Conservation (phyloP, 2,888 invertebrate species). For the Galerucella calmariensis region DNA sequence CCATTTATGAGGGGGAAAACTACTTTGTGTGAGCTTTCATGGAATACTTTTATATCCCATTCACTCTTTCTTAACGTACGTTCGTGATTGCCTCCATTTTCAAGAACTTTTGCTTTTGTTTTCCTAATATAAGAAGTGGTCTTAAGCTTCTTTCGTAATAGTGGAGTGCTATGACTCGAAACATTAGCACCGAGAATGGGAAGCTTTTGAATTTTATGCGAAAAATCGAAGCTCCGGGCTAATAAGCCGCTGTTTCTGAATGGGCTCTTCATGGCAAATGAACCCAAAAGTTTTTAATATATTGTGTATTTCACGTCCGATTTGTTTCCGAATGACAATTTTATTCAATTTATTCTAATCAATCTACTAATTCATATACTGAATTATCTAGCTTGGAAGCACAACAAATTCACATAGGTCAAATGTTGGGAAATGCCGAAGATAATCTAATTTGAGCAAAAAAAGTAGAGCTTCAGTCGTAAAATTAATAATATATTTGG, state of each 20-base stretch:
- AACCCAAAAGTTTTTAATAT: constrained; percentile 5
- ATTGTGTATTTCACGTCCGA: too few relatives aligned
- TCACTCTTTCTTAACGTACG: not conserved
- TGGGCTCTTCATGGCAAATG: constrained; percentile 29
- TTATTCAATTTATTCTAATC: too few relatives aligned
- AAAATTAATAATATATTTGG: too few relatives aligned
- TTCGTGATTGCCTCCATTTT: constrained; percentile 22
- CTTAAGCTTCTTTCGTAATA: constrained; percentile 22
- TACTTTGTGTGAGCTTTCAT: not conserved
- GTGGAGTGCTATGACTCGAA: constrained; percentile 28
- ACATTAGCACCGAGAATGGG: constrained; percentile 32
- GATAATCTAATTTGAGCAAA: too few relatives aligned
- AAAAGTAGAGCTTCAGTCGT: too few relatives aligned
- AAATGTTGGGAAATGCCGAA: too few relatives aligned
- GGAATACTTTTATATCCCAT: not conserved
- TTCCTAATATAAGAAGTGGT: constrained; percentile 28
- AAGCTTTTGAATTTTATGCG: constrained; percentile 34
- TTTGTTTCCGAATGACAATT: too few relatives aligned
- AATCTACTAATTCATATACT: too few relatives aligned
- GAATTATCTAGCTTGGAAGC: too few relatives aligned
- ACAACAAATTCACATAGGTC: too few relatives aligned
- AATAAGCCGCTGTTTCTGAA: constrained; percentile 26
- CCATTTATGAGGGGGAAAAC: not conserved
- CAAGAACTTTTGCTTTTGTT: constrained; percentile 17
- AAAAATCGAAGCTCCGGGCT: constrained; percentile 28